Evolutionary conservation across 1,140 invertebrate species (phyloP).

Genomic region (Caerostris darwini): DNA sequence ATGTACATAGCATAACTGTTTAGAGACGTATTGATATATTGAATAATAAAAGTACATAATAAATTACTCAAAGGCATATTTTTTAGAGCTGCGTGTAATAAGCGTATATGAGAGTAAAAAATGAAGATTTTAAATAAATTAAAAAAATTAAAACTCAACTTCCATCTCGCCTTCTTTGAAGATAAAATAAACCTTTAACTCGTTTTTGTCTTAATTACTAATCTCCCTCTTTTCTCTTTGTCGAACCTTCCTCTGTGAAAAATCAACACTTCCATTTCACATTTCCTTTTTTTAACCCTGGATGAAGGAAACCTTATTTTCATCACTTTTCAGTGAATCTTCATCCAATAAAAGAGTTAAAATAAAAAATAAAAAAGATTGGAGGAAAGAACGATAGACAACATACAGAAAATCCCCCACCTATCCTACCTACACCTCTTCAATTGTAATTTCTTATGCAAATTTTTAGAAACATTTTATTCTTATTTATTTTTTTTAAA

Average conservation of each 20-base stretch:
- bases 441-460: conserved; percentile 44
- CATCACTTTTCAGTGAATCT: neutral
- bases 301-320: neutral
- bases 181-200: too few relatives aligned
- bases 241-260: neutral
- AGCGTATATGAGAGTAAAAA: too few relatives aligned
- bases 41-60: too few relatives aligned
- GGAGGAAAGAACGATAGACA: neutral
- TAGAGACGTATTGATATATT: too few relatives aligned
- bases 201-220: neutral
- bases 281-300: neutral
- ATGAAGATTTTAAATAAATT: too few relatives aligned
- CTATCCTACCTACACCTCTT: neutral
- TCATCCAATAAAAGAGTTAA: neutral
- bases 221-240: neutral
- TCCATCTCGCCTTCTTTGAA: too few relatives aligned
- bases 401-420: neutral
- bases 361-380: neutral
- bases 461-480: neutral
- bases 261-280: neutral
- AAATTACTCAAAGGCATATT: too few relatives aligned
- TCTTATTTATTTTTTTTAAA: neutral
- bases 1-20: too few relatives aligned
- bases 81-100: too few relatives aligned
- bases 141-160: too few relatives aligned